Evolutionary conservation across 2,797 vertebrate genomes (phyloP).

Genomic region (Mycteria americana): DNA sequence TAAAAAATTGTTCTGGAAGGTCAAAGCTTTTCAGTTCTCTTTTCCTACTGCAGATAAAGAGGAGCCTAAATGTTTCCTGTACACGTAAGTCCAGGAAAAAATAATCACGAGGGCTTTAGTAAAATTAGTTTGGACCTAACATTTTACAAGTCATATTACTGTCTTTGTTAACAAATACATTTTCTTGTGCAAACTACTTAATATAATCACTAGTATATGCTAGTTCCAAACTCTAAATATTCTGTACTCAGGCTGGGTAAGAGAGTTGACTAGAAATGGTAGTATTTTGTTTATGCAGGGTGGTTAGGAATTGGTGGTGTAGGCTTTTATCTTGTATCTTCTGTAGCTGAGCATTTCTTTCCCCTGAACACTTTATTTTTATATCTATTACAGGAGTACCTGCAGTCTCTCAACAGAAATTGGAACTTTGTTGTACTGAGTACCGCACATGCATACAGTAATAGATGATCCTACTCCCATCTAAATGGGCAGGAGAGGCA

Average conservation of each 20-base stretch:
- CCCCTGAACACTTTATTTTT: background rate
- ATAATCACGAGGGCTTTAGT: background rate
- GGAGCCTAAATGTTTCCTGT: background rate
- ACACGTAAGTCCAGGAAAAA: rapidly evolving
- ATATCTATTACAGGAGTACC: background rate
- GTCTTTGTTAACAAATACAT: background rate
- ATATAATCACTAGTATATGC: background rate
- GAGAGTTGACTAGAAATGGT: background rate
- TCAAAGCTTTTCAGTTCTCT: background rate
- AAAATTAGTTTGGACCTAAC: background rate
- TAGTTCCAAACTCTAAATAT: background rate
- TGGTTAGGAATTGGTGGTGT: background rate
- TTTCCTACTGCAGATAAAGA: background rate
- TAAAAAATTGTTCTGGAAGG: background rate
- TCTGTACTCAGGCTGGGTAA: background rate
- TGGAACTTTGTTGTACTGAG: background rate
- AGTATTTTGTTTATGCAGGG: background rate
- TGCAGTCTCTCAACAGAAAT: background rate
- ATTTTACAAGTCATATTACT: background rate
- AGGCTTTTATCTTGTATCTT: background rate
- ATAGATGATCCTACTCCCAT: background rate
- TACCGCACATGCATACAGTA: background rate
- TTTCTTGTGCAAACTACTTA: background rate
- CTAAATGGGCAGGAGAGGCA: background rate
- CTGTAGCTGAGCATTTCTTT: background rate